Conservation (phyloP, 2,888 invertebrate genomes). For the Hymenopus coronatus region DNA sequence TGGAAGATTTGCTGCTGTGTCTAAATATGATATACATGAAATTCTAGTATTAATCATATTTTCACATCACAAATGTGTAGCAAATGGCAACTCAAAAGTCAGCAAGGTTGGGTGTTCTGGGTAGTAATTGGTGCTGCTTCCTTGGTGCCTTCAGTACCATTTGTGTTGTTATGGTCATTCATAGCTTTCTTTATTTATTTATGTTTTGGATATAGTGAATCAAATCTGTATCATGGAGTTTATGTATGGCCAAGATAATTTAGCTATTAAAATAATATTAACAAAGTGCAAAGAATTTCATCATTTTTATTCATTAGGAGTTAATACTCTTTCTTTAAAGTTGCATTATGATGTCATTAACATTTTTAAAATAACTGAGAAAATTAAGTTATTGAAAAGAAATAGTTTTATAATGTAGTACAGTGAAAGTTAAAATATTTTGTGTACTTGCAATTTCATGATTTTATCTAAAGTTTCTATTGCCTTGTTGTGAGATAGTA, state of each 20-base stretch:
- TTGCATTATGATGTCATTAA: neutral
- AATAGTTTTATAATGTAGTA: neutral
- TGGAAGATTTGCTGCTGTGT: too few species aligned
- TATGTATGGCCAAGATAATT: neutral
- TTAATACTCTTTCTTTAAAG: neutral
- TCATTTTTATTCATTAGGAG: neutral
- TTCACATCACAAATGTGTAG: too few species aligned
- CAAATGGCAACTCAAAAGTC: too few species aligned
- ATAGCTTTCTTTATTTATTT: neutral
- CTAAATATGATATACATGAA: too few species aligned
- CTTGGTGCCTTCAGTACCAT: neutral
- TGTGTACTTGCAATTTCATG: neutral
- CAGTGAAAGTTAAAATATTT: neutral
- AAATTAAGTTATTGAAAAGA: neutral
- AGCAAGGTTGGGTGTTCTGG: too few species aligned
- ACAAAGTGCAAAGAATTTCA: neutral
- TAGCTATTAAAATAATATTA: neutral
- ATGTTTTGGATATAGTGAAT: neutral
- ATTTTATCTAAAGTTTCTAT: neutral
- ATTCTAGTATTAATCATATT: too few species aligned
- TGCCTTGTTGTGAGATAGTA: neutral
- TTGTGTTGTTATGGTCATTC: neutral
- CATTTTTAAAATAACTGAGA: neutral
- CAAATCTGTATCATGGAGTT: neutral
- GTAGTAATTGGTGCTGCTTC: neutral